These are phyloP conservation scores for Malacosoma neustria DNA, from an alignment of 2,888 invertebrate species.

Conservation along the genomic window DNA sequence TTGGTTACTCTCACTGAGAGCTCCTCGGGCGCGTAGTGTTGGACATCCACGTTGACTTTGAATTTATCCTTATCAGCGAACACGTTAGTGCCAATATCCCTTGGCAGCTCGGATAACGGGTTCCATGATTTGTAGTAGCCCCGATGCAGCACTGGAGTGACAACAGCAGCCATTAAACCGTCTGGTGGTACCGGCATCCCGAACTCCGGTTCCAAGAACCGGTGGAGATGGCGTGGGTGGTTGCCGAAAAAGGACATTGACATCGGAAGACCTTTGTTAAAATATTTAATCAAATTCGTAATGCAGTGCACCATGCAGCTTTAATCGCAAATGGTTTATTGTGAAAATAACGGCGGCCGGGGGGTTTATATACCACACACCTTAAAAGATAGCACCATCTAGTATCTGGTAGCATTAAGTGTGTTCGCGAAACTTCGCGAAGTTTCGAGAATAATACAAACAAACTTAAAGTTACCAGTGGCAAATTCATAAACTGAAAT, in stretches of 20 bases:
- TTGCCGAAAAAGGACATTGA: too few species aligned
- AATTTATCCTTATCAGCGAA: constrained; percentile 67
- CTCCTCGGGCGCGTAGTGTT: constrained; percentile 83
- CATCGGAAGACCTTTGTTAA: too few species aligned
- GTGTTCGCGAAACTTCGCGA: not conserved
- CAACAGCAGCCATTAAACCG: constrained; percentile 39
- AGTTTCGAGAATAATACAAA: not conserved
- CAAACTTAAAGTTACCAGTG: not conserved
- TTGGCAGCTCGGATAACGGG: constrained; percentile 40
- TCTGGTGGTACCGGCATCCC: constrained; percentile 52
- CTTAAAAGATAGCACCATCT: constrained; percentile 29
- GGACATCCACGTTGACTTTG: constrained; percentile 81
- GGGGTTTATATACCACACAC: constrained; percentile 27
- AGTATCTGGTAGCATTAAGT: constrained; percentile 22
- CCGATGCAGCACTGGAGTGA: constrained; percentile 30
- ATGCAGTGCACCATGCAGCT: constrained; percentile 9
- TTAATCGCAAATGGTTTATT: constrained; percentile 15
- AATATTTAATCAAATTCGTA: constrained; percentile 1
- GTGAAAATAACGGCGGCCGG: constrained; percentile 19
- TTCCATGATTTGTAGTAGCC: constrained; percentile 49
- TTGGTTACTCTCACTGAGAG: constrained; percentile 82
- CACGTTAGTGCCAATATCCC: constrained; percentile 65
- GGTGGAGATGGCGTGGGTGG: constrained; percentile 28
- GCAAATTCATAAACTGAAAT: too few species aligned
- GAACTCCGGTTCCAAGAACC: constrained; percentile 56